These are phyloP conservation scores for Pontoporia blainvillei DNA, from an alignment of 2,113 vertebrate species.

Conservation along the genomic window DNA sequence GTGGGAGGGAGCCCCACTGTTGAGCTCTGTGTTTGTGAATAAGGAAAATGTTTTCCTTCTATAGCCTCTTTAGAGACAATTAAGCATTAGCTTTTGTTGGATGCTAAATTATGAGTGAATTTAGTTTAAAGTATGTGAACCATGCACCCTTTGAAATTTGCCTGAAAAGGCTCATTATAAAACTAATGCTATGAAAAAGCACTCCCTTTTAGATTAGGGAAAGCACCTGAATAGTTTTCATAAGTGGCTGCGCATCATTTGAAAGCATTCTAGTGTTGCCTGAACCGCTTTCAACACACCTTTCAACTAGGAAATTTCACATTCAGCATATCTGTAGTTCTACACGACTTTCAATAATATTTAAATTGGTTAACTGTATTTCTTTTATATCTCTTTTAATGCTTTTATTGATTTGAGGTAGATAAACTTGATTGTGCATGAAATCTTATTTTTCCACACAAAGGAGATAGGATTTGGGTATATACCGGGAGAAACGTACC, in stretches of 20 bases:
- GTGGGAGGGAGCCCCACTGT: constrained; percentile 67
- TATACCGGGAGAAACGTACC: not conserved
- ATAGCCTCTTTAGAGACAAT: constrained; percentile 79
- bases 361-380: constrained; percentile 78
- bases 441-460: constrained; percentile 77
- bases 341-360: constrained; percentile 75
- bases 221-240: constrained; percentile 75
- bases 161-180: constrained; percentile 77
- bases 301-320: constrained; percentile 72
- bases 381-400: constrained; percentile 79
- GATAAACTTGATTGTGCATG: constrained; percentile 79
- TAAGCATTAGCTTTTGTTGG: constrained; percentile 78
- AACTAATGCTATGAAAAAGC: constrained; percentile 73
- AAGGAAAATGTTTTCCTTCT: constrained; percentile 79
- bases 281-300: constrained; percentile 68
- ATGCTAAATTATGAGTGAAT: constrained; percentile 78
- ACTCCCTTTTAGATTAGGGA: constrained; percentile 68
- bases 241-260: constrained; percentile 75
- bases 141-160: constrained; percentile 79
- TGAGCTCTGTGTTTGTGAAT: constrained; percentile 74
- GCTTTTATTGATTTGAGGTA: constrained; percentile 78
- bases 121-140: constrained; percentile 79
- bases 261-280: constrained; percentile 70
- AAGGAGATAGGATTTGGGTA: constrained; percentile 68
- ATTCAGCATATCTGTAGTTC: constrained; percentile 74